These are phyloP conservation scores for Notarius lentiginosus DNA, from an alignment of 2,113 vertebrate species.

Conservation along the genomic window DNA sequence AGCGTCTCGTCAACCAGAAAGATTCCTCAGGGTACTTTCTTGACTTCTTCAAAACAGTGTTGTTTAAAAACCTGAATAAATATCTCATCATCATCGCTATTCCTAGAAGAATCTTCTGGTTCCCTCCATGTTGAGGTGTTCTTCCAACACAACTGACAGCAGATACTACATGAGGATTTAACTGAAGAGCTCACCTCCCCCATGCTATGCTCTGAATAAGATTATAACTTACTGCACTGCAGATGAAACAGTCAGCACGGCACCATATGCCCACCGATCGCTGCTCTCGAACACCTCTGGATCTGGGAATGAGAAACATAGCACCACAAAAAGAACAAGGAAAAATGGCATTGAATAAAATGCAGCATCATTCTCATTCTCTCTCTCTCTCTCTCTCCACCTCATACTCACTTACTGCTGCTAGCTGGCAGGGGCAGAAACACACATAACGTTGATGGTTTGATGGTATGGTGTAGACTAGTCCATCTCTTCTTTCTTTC, in stretches of 20 bases:
- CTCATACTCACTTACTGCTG: constrained; percentile 5
- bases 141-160: background rate
- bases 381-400: background rate
- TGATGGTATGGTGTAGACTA: constrained; percentile 43
- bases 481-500: constrained; percentile 23
- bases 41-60: background rate
- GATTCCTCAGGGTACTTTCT: background rate
- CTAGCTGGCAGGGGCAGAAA: constrained; percentile 23
- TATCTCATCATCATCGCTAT: background rate
- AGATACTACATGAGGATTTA: background rate
- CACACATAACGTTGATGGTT: constrained; percentile 40
- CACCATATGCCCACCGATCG: background rate
- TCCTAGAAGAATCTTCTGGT: background rate
- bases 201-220: background rate
- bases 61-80: background rate
- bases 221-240: constrained; percentile 12
- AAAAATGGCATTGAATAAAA: background rate
- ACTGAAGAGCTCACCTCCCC: background rate
- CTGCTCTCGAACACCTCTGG: background rate
- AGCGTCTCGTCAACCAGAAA: background rate
- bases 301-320: constrained; percentile 17
- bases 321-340: constrained; percentile 1
- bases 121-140: background rate
- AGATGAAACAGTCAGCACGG: background rate
- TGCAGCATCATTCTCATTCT: background rate